Evolutionary conservation across 2,888 invertebrate species (phyloP).

Genomic region (Synanthedon myopaeformis): DNA sequence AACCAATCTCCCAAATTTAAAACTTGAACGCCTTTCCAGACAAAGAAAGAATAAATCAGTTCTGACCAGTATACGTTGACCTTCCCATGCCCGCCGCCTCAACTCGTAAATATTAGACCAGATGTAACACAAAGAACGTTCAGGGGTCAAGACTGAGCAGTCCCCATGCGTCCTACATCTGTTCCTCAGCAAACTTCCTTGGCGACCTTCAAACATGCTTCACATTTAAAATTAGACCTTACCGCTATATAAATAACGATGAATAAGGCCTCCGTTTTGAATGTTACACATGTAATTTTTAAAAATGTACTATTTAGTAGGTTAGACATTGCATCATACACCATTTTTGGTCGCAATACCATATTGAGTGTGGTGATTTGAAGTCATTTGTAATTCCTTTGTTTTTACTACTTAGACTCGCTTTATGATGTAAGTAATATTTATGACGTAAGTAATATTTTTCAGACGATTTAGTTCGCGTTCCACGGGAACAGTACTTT

Average conservation of each 20-base stretch:
- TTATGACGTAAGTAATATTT: too few relatives aligned
- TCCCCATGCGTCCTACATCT: slow-evolving; percentile 32
- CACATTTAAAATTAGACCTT: slow-evolving; percentile 37
- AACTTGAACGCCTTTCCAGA: slow-evolving; percentile 54
- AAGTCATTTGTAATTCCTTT: too few relatives aligned
- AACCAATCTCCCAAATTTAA: slow-evolving; percentile 18
- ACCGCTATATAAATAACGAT: slow-evolving; percentile 11
- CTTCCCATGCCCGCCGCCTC: slow-evolving; percentile 22
- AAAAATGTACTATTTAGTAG: slow-evolving; percentile 11
- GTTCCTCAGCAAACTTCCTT: slow-evolving; percentile 28
- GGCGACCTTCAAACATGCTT: slow-evolving; percentile 18
- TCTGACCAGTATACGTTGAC: slow-evolving; percentile 22
- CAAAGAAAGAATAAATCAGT: slow-evolving; percentile 67
- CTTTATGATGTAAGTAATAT: too few relatives aligned
- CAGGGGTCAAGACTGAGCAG: slow-evolving; percentile 18
- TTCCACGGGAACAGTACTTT: too few relatives aligned
- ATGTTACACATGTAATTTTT: neutral
- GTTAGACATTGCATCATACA: slow-evolving; percentile 16
- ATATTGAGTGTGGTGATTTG: slow-evolving; percentile 27
- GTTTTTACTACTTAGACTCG: too few relatives aligned
- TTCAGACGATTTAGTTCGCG: too few relatives aligned
- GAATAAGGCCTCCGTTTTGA: neutral
- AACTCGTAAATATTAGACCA: slow-evolving; percentile 19
- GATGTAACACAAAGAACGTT: slow-evolving; percentile 43
- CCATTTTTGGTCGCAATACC: slow-evolving; percentile 18